phyloP scores from a whole-genome alignment of 2,888 invertebrate species.

The Neoscelio sp. region DNA sequence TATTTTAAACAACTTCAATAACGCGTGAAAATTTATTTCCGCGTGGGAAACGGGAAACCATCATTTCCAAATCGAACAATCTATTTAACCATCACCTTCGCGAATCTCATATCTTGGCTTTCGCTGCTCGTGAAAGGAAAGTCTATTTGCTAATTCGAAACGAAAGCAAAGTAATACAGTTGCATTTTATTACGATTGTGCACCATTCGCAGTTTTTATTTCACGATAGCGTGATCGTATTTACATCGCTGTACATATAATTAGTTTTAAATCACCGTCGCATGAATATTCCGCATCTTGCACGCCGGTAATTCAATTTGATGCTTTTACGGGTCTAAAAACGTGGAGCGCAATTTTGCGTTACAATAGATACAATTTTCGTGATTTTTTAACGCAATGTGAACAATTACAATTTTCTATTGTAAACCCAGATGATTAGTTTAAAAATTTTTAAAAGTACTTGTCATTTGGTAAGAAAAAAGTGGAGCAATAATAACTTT shows the following conservation, averaged over 20 bases:
- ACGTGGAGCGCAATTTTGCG: no score
- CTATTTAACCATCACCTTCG: conserved; percentile 6
- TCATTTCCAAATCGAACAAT: conserved; percentile 20
- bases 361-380: no score
- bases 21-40: conserved; percentile 3
- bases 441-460: no score
- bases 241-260: not conserved
- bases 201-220: not conserved
- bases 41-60: conserved; percentile 14
- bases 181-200: not conserved
- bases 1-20: not conserved
- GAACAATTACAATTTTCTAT: no score
- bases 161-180: not conserved
- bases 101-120: conserved; percentile 1
- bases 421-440: no score
- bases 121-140: conserved; percentile 9
- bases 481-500: no score
- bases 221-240: not conserved
- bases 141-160: conserved; percentile 2
- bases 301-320: no score
- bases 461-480: no score
- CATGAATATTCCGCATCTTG: no score
- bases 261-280: no score
- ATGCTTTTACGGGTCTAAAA: no score
- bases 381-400: no score